Evolutionary conservation across 2,888 invertebrate species (phyloP).

Genomic region (Eristalis tenax): DNA sequence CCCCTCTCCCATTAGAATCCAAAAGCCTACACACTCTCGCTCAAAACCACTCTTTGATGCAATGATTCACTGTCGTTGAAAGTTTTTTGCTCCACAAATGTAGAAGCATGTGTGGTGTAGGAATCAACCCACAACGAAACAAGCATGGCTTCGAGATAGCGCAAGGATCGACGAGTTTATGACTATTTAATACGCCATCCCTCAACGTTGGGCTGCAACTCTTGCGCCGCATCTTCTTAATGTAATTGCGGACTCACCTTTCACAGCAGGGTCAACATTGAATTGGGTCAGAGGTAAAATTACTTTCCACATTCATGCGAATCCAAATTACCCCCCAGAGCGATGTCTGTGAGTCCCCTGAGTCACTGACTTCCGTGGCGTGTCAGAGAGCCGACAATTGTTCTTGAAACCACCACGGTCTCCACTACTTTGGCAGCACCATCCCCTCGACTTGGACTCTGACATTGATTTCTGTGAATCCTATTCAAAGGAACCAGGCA

Average conservation of each 20-base stretch:
- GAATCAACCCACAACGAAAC: neutral
- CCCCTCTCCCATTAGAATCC: neutral
- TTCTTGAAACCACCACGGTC: neutral
- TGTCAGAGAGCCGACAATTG: neutral
- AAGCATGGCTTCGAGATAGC: neutral
- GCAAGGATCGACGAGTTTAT: neutral
- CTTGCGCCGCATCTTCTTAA: neutral
- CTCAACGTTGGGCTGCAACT: neutral
- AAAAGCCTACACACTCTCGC: neutral
- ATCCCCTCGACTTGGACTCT: neutral
- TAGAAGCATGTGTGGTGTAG: too few relatives aligned
- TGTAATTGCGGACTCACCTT: neutral
- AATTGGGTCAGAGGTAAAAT: neutral
- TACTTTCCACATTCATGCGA: slow-evolving; percentile 15
- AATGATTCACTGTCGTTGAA: neutral
- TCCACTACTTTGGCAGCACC: too few relatives aligned
- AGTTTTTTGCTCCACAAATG: too few relatives aligned
- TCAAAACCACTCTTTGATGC: neutral
- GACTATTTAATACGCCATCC: neutral
- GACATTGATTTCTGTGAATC: neutral
- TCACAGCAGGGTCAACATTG: neutral
- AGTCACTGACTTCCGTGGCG: neutral
- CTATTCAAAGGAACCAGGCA: neutral
- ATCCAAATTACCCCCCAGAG: slow-evolving; percentile 22
- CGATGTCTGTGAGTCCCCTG: neutral